phyloP scores from a whole-genome alignment of 2,113 vertebrate species.

The Psilopsiagon aymara region DNA sequence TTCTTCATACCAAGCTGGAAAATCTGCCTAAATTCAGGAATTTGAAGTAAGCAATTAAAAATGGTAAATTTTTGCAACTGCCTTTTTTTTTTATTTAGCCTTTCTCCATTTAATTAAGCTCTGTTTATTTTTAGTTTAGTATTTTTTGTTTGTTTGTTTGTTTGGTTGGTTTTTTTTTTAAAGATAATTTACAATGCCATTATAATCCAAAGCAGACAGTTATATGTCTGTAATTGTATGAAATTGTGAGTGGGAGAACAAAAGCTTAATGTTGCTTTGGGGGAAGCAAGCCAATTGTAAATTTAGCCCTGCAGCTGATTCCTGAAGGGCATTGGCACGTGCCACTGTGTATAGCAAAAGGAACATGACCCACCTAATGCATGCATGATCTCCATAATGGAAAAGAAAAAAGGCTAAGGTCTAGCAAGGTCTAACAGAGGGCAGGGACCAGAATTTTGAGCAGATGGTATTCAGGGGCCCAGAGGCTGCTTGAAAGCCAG shows the following conservation, averaged over 20 bases:
- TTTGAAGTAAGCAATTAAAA: background rate
- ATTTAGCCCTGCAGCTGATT: constrained; percentile 59
- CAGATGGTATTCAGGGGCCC: constrained; percentile 82
- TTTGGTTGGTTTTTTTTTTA: background rate
- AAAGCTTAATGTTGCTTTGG: constrained; percentile 54
- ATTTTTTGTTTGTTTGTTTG: background rate
- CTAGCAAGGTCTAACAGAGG: constrained; percentile 65
- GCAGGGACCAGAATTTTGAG: constrained; percentile 81
- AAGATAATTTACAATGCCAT: background rate
- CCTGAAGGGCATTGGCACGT: constrained; percentile 61
- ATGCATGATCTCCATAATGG: constrained; percentile 68
- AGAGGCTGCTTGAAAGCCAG: constrained; percentile 49
- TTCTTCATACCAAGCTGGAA: background rate
- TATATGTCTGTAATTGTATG: background rate
- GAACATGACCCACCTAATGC: constrained; percentile 60
- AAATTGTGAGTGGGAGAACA: constrained; percentile 15
- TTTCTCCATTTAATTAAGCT: background rate
- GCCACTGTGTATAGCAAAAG: constrained; percentile 57
- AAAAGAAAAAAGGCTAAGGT: constrained; percentile 65
- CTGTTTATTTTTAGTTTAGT: background rate
- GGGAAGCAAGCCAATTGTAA: constrained; percentile 54
- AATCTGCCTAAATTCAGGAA: background rate
- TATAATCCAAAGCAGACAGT: background rate
- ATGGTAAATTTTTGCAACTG: background rate
- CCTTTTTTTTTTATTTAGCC: background rate